A percentile compares a stretch with the other conserved stretches of the same genome.
Evolutionary conservation across 2,113 vertebrate species (phyloP).

Genomic region (Mesoclemmys tuberculata): DNA sequence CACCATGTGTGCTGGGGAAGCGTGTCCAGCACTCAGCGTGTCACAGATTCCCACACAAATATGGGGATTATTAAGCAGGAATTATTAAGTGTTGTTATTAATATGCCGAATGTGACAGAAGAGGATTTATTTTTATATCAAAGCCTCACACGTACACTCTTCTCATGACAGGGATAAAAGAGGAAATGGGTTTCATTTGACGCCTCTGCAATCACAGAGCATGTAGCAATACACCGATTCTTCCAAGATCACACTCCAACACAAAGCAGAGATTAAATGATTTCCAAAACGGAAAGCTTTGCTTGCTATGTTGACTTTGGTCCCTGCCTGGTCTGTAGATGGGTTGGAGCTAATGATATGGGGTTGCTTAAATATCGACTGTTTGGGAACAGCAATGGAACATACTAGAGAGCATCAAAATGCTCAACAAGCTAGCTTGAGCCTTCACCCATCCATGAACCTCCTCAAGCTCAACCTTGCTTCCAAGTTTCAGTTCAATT

Average conservation of each 20-base stretch:
- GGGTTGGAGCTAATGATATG: neutral
- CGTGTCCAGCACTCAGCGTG: constrained; percentile 55
- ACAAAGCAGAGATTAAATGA: neutral
- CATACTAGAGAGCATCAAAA: neutral
- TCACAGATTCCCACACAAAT: constrained; percentile 69
- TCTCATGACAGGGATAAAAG: constrained; percentile 15
- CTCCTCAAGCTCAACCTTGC: neutral
- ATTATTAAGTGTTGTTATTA: constrained; percentile 67
- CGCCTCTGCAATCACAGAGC: neutral
- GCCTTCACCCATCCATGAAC: neutral
- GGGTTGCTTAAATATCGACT: neutral
- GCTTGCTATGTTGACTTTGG: neutral
- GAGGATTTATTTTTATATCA: constrained; percentile 67
- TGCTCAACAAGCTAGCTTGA: neutral
- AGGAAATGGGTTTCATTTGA: neutral
- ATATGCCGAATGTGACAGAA: constrained; percentile 58
- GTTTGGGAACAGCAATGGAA: neutral
- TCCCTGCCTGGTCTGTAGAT: neutral
- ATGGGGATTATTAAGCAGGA: constrained; percentile 57
- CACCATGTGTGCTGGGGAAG: neutral
- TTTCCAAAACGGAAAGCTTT: neutral
- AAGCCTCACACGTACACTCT: constrained; percentile 27
- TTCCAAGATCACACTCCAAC: neutral
- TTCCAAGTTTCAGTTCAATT: neutral
- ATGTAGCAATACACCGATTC: neutral